phyloP scores from a whole-genome alignment of 1,140 invertebrate genomes.

The Rhyacophila brunnea region DNA sequence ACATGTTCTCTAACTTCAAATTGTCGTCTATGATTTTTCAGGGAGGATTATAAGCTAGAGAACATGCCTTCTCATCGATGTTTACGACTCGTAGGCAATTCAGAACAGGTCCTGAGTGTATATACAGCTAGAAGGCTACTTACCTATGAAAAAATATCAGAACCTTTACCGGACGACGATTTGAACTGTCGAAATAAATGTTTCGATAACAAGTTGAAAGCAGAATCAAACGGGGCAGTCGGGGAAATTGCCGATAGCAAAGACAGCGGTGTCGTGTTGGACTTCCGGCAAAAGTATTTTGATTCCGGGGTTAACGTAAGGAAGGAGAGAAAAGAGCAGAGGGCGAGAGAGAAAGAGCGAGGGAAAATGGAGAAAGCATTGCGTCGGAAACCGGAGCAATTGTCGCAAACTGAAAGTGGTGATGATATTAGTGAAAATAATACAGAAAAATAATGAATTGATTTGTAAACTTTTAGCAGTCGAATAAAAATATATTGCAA shows the following conservation, averaged over 20 bases:
- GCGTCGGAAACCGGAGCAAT: neutral
- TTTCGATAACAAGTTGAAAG: slow-evolving; percentile 37
- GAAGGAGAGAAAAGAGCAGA: slow-evolving; percentile 50
- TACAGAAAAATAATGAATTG: too few species aligned
- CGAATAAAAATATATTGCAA: too few species aligned
- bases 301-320: slow-evolving; percentile 61
- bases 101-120: slow-evolving; percentile 80
- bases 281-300: slow-evolving; percentile 68
- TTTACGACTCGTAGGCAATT: slow-evolving; percentile 75
- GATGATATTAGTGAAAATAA: neutral
- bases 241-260: slow-evolving; percentile 39
- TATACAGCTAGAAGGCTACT: slow-evolving; percentile 79
- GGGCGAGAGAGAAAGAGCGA: slow-evolving; percentile 11
- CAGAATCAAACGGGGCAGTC: slow-evolving; percentile 36
- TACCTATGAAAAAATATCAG: slow-evolving; percentile 79
- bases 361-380: slow-evolving; percentile 16
- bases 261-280: slow-evolving; percentile 42
- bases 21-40: too few species aligned
- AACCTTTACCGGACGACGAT: slow-evolving; percentile 44
- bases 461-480: too few species aligned
- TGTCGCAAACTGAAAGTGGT: neutral
- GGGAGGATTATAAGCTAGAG: slow-evolving; percentile 71
- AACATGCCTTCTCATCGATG: slow-evolving; percentile 79
- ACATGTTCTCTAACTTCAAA: too few species aligned
- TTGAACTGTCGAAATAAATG: neutral